phyloP scores from a whole-genome alignment of 2,888 invertebrate genomes.

The Trisateles emortualis region DNA sequence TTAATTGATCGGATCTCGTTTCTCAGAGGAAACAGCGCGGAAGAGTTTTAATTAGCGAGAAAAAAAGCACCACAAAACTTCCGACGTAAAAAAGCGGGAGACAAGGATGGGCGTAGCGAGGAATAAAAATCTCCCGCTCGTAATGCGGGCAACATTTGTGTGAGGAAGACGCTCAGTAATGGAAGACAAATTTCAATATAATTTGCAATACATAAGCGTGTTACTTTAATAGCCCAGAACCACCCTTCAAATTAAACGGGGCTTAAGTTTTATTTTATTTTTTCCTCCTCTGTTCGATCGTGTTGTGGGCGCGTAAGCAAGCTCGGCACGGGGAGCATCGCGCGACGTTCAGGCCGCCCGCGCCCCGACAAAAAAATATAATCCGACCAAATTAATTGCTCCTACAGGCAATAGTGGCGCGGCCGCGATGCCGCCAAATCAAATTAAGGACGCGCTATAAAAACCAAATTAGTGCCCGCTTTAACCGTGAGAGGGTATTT shows the following conservation, averaged over 20 bases:
- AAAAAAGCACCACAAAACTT: slow-evolving; percentile 84
- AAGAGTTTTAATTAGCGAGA: slow-evolving; percentile 87
- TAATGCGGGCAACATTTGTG: slow-evolving; percentile 87
- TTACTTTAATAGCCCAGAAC: slow-evolving; percentile 88
- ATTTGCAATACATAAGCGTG: slow-evolving; percentile 88
- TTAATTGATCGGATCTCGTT: slow-evolving; percentile 87
- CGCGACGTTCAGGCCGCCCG: slow-evolving; percentile 63
- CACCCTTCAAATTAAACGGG: slow-evolving; percentile 88
- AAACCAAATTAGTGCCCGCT: slow-evolving; percentile 88
- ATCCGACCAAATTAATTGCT: slow-evolving; percentile 87
- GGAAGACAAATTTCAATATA: slow-evolving; percentile 88
- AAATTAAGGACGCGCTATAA: slow-evolving; percentile 87
- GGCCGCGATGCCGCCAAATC: slow-evolving; percentile 87
- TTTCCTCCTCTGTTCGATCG: slow-evolving; percentile 80
- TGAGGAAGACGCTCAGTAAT: slow-evolving; percentile 86
- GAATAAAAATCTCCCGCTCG: slow-evolving; percentile 84
- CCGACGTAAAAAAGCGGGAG: slow-evolving; percentile 84
- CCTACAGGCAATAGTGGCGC: slow-evolving; percentile 83
- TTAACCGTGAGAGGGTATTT: slow-evolving; percentile 87
- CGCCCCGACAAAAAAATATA: slow-evolving; percentile 82
- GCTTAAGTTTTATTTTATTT: slow-evolving; percentile 87
- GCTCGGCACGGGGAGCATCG: slow-evolving; percentile 57
- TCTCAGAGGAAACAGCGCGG: slow-evolving; percentile 84
- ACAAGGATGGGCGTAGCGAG: slow-evolving; percentile 83
- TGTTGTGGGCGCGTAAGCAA: slow-evolving; percentile 70